phyloP scores from a whole-genome alignment of 2,888 invertebrate species.

The Andrena bucephala region DNA sequence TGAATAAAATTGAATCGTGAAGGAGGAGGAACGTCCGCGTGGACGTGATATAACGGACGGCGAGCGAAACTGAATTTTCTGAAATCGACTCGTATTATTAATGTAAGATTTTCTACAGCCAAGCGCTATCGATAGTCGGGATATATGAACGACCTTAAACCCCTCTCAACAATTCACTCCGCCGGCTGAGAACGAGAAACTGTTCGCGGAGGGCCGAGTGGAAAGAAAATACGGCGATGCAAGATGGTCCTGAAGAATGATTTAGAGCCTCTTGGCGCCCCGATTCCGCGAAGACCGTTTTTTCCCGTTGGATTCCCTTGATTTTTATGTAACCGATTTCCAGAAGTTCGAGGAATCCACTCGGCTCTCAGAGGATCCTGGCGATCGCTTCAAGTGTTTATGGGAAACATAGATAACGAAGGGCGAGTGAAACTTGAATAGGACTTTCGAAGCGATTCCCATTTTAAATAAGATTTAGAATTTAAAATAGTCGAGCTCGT shows the following conservation, averaged over 20 bases:
- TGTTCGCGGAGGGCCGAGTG: constrained; percentile 29
- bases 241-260: constrained; percentile 37
- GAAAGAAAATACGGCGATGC: constrained; percentile 49
- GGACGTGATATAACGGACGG: too few species aligned
- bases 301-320: neutral
- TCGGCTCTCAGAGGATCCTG: neutral
- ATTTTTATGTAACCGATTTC: neutral
- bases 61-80: constrained; percentile 16
- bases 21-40: neutral
- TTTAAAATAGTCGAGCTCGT: neutral
- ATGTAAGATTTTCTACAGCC: constrained; percentile 32
- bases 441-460: neutral
- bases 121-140: constrained; percentile 34
- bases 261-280: constrained; percentile 19
- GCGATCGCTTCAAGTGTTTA: neutral
- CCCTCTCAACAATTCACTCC: constrained; percentile 41
- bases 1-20: neutral
- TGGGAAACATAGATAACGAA: constrained; percentile 1
- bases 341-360: too few species aligned
- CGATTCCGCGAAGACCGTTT: constrained; percentile 9
- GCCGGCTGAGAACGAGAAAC: constrained; percentile 30
- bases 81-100: constrained; percentile 33
- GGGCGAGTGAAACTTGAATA: neutral
- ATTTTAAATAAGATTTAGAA: neutral
- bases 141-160: constrained; percentile 43